Conservation (phyloP, 2,888 invertebrate genomes). For the Stegophylla sp. region DNA sequence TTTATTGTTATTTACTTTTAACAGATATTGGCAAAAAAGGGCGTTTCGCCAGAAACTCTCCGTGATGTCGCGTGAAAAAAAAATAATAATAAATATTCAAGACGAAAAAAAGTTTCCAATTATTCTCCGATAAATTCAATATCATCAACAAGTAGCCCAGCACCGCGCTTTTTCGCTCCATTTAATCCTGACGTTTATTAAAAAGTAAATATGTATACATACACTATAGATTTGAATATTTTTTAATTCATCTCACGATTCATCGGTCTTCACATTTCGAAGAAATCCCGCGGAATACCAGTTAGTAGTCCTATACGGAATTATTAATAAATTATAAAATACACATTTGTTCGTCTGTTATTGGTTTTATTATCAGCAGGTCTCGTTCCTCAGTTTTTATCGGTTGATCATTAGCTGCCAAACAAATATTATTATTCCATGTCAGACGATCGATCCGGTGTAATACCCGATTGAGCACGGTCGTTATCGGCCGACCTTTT, state of each 20-base stretch:
- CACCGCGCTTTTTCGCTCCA: slow-evolving; percentile 23
- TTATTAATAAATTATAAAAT: neutral
- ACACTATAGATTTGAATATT: slow-evolving; percentile 7
- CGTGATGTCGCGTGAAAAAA: neutral
- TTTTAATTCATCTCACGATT: neutral
- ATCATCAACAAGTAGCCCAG: slow-evolving; percentile 53
- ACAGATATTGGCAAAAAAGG: slow-evolving; percentile 57
- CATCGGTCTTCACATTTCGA: neutral
- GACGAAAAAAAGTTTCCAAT: slow-evolving; percentile 50
- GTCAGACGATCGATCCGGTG: no score
- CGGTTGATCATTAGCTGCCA: slow-evolving; percentile 1
- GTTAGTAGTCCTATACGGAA: neutral
- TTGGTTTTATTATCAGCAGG: neutral
- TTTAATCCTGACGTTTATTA: slow-evolving; percentile 58
- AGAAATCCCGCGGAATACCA: neutral
- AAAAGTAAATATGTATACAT: slow-evolving; percentile 48
- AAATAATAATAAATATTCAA: slow-evolving; percentile 4
- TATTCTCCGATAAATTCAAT: slow-evolving; percentile 52
- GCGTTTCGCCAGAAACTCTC: slow-evolving; percentile 41
- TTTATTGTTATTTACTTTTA: slow-evolving; percentile 59
- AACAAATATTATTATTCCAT: slow-evolving; percentile 24
- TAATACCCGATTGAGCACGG: no score
- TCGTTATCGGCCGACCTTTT: no score
- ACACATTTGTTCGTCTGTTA: neutral
- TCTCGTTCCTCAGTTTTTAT: neutral